Evolutionary conservation across 92 coral and sea anemone genomes (phyloP).

Genomic region (Epizoanthus rinbou): DNA sequence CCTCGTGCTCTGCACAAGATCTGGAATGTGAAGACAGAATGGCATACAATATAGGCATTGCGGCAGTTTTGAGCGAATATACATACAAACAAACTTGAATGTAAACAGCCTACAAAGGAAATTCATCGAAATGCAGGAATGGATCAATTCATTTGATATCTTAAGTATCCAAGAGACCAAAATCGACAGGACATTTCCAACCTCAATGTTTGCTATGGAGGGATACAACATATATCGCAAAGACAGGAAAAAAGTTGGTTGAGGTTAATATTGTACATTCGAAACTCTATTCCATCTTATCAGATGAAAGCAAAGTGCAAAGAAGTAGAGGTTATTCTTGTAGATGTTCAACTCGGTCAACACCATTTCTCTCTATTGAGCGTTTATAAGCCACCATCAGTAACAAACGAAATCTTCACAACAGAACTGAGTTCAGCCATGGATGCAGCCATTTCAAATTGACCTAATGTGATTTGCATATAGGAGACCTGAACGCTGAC

Average conservation of each 20-base stretch:
- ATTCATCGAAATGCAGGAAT: neutral
- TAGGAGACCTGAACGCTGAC: slow-evolving; percentile 54
- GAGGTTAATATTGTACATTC: slow-evolving; percentile 41
- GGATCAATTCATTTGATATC: neutral
- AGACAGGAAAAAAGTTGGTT: slow-evolving; percentile 20
- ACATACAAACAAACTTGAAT: neutral
- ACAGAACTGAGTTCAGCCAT: neutral
- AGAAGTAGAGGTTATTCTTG: slow-evolving; percentile 45
- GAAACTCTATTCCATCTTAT: slow-evolving; percentile 32
- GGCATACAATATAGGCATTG: neutral
- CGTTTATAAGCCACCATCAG: slow-evolving; percentile 43
- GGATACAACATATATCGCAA: neutral
- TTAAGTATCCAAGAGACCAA: neutral
- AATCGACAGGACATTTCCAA: slow-evolving; percentile 2
- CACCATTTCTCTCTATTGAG: slow-evolving; percentile 28
- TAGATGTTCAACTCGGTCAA: slow-evolving; percentile 47
- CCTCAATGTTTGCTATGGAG: neutral
- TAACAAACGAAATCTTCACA: slow-evolving; percentile 11
- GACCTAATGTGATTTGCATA: slow-evolving; percentile 40
- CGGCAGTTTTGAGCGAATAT: neutral
- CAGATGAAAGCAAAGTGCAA: slow-evolving; percentile 10
- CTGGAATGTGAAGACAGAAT: neutral
- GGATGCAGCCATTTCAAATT: slow-evolving; percentile 29
- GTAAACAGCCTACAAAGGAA: slow-evolving; percentile 4
- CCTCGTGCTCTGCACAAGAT: slow-evolving; percentile 4